Evolutionary conservation across 1,140 invertebrate genomes (phyloP), one percentile per base, ranked within the genome.

Genomic region (Delia radicum): DNA sequence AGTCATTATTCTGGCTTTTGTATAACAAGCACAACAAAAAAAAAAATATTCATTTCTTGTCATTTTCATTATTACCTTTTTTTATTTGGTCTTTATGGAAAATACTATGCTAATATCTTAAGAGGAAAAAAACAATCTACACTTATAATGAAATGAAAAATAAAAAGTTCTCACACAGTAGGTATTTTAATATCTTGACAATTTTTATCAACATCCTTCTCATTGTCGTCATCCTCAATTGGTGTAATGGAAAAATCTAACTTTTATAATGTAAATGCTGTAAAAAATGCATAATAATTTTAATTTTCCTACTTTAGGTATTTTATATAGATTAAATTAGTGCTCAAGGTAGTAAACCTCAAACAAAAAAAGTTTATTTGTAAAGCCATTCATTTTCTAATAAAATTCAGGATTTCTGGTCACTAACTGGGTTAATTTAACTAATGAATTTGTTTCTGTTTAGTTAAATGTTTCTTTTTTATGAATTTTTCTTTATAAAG

Each of bases 71-170:
- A 55, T 55, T 55, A 55, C 48, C 48, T 55, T 55, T 18, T 21
- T 55, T 55, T 55, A 55, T 55, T 55, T 55, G n/a, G 48, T 55
- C 21, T 55, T 55, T 55, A 55, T 55, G 48, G n/a, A 55, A 55
- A 55, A 55, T 21, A 55, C 15, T 55, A 55, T 21, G 18, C 48
- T 55, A 55, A 55, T 55, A 55, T 55, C 48, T 18, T 8, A 55
- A 21, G 21, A 8, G 24, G 8, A 55, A 18, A 18, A 21, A 55
- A 55, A 55, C 3, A 55, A 55, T 3, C 5, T 21, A 21, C 18
- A 55, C 7, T 2, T 21, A 48, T n/a, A 18, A 55, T 8, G 48
- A 55, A 55, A 18, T 55, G 4, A 55, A 55, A 55, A 55, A 8
- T 18, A 55, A 55, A 55, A 24, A 7, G 18, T 55, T 15, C 37